Conservation (phyloP, 2,888 invertebrate species). For the Lithophane semibrunnea region DNA sequence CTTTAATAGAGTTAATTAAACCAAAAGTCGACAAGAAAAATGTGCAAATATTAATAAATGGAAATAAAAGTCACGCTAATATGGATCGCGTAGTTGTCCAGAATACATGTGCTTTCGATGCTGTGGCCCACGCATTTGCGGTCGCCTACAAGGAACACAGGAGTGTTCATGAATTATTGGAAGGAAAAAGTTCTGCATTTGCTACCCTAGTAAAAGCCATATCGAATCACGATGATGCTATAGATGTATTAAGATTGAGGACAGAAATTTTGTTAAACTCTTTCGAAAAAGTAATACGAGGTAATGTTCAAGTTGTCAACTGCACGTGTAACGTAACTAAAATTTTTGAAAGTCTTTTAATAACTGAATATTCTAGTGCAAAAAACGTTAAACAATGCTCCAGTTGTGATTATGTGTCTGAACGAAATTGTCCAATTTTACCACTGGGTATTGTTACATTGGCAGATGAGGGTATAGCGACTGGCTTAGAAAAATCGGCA, state of each 20-base stretch:
- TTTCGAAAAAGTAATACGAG: conserved; percentile 2
- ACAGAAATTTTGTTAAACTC: conserved; percentile 1
- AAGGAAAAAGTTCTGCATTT: too few relatives aligned
- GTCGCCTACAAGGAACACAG: too few relatives aligned
- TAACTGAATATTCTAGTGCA: conserved; percentile 1
- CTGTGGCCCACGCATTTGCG: conserved; percentile 12
- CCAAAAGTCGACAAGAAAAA: conserved; percentile 20
- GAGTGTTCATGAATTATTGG: not conserved
- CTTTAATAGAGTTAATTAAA: conserved; percentile 12
- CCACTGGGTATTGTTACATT: not conserved
- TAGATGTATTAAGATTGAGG: conserved; percentile 22
- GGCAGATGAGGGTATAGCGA: not conserved
- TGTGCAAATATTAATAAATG: not conserved
- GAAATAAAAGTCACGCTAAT: not conserved
- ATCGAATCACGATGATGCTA: conserved; percentile 12
- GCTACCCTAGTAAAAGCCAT: too few relatives aligned
- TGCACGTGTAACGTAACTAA: not conserved
- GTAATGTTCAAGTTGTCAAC: conserved; percentile 2
- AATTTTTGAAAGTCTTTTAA: not conserved
- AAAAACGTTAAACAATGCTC: not conserved
- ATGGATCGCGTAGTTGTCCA: not conserved
- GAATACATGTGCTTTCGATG: conserved; percentile 29
- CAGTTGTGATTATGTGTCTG: not conserved
- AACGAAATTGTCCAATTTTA: conserved; percentile 6
- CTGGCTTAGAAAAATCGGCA: conserved; percentile 17